A percentile compares a stretch with the other conserved stretches of the same genome.
Conservation (phyloP, 1,140 invertebrate species). For the Diorhabda elongata region DNA sequence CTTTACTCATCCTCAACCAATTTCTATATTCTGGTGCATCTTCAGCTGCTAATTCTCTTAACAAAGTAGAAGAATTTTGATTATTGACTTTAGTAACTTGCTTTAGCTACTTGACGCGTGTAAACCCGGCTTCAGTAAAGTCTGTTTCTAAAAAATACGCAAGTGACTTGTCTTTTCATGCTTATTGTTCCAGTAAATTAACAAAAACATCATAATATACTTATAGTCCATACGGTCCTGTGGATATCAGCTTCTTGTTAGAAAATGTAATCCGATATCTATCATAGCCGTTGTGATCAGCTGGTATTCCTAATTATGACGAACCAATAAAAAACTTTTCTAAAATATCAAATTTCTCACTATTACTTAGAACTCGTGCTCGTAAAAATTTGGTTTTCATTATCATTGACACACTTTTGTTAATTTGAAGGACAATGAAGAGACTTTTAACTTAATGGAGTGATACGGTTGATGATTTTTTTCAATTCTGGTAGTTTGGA, state of each 20-base stretch:
- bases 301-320: neutral
- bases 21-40: slow-evolving; percentile 20
- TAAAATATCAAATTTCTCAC: slow-evolving; percentile 1
- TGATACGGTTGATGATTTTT: too few relatives aligned
- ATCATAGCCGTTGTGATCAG: neutral
- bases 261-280: neutral
- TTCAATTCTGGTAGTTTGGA: too few relatives aligned
- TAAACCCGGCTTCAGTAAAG: too few relatives aligned
- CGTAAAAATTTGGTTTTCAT: neutral
- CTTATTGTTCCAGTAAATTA: too few relatives aligned
- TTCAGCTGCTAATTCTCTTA: slow-evolving; percentile 22
- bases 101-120: too few relatives aligned
- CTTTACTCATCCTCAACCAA: slow-evolving; percentile 22
- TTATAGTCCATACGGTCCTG: too few relatives aligned
- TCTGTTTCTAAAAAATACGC: too few relatives aligned
- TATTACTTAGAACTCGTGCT: neutral
- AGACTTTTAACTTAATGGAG: too few relatives aligned
- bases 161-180: too few relatives aligned
- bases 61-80: slow-evolving; percentile 5
- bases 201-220: too few relatives aligned
- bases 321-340: neutral
- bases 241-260: neutral
- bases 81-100: too few relatives aligned
- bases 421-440: too few relatives aligned
- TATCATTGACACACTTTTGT: slow-evolving; percentile 1